phyloP scores from a whole-genome alignment of 2,113 vertebrate genomes.

The Polyodon spathula region DNA sequence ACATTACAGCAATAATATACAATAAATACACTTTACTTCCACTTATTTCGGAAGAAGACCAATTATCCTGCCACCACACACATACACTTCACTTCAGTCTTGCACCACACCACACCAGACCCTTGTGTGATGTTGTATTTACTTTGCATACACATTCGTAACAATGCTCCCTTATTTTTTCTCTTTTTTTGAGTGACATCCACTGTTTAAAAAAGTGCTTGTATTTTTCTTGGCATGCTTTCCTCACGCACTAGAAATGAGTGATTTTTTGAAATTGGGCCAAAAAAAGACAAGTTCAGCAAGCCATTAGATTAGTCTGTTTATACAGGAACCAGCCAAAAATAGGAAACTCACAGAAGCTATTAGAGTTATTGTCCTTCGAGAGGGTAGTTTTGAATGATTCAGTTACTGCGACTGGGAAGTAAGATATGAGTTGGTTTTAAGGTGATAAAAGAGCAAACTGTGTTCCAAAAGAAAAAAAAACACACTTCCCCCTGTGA shows the following conservation, averaged over 20 bases:
- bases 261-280: slow-evolving; percentile 68
- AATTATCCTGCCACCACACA: too few relatives aligned
- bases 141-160: slow-evolving; percentile 11
- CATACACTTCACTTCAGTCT: too few relatives aligned
- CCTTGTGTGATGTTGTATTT: too few relatives aligned
- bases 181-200: not conserved
- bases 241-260: slow-evolving; percentile 57
- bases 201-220: not conserved
- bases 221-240: slow-evolving; percentile 41
- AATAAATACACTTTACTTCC: too few relatives aligned
- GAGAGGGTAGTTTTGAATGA: slow-evolving; percentile 55
- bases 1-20: too few relatives aligned
- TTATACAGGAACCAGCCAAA: slow-evolving; percentile 70
- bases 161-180: slow-evolving; percentile 32
- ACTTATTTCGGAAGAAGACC: too few relatives aligned
- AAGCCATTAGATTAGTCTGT: slow-evolving; percentile 68
- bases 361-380: slow-evolving; percentile 65
- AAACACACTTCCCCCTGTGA: slow-evolving; percentile 15
- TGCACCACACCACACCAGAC: too few relatives aligned
- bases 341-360: slow-evolving; percentile 63
- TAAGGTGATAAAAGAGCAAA: slow-evolving; percentile 56
- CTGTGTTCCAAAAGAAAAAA: slow-evolving; percentile 32
- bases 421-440: slow-evolving; percentile 56
- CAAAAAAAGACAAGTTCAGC: slow-evolving; percentile 64
- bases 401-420: slow-evolving; percentile 56